Evolutionary conservation across 2,113 vertebrate genomes (phyloP).

Genomic region (Pandion haliaetus): DNA sequence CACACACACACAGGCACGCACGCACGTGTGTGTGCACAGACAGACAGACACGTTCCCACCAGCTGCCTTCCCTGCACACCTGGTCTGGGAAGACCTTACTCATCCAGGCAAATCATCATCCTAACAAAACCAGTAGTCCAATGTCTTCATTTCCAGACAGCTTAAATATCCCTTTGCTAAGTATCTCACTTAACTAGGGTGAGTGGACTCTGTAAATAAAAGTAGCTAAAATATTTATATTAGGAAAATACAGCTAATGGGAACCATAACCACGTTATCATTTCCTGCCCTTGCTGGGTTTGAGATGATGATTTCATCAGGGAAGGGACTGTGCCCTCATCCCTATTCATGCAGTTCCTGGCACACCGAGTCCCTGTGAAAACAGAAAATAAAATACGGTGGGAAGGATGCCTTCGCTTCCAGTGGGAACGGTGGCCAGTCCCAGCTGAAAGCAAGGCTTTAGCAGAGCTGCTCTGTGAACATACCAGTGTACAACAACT

Average conservation of each 20-base stretch:
- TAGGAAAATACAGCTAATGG: not conserved
- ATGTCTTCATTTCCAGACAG: not conserved
- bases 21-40: not conserved
- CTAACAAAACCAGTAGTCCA: not conserved
- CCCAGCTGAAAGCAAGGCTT: not conserved
- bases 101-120: not conserved
- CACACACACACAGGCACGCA: not conserved
- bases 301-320: not conserved
- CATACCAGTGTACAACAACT: not conserved
- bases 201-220: constrained; percentile 16
- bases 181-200: not conserved
- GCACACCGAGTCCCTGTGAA: not conserved
- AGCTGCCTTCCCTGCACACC: not conserved
- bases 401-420: not conserved
- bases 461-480: not conserved
- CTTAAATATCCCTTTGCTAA: not conserved
- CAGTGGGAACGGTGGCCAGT: not conserved
- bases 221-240: constrained; percentile 43
- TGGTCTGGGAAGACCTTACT: not conserved
- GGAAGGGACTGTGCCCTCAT: not conserved
- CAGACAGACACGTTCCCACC: not conserved
- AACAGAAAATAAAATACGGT: not conserved
- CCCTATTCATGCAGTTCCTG: not conserved
- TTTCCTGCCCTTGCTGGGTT: constrained; percentile 21
- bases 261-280: not conserved